Percentiles rank a stretch among this genome's conserved stretches.
Conservation (phyloP, 2,797 vertebrate species). For the Oreochromis mossambicus region DNA sequence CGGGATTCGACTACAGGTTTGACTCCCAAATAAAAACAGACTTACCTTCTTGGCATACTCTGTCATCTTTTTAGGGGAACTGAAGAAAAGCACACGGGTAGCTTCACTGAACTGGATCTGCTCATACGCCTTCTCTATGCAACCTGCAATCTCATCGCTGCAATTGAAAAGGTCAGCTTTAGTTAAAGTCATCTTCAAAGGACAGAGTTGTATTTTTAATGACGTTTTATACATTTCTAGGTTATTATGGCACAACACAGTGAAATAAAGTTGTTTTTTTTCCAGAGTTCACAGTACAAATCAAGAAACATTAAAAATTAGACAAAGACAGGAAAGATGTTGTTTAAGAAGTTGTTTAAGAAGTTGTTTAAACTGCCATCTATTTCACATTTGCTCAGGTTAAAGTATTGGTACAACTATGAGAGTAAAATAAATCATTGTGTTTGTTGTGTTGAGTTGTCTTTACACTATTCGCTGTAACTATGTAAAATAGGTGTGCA, state of each 20-base stretch:
- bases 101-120: slow-evolving; percentile 91
- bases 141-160: slow-evolving; percentile 93
- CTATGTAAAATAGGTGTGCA: not conserved
- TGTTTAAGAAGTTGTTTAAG: not conserved
- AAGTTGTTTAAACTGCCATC: not conserved
- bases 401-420: not conserved
- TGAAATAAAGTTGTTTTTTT: accelerated
- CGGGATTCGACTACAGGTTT: not conserved
- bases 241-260: not conserved
- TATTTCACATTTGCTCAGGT: not conserved
- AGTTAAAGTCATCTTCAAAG: not conserved
- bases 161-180: slow-evolving; percentile 10
- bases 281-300: not conserved
- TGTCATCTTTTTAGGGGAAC: slow-evolving; percentile 89
- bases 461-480: not conserved
- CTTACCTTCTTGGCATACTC: slow-evolving; percentile 93
- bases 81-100: slow-evolving; percentile 90
- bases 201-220: not conserved
- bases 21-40: not conserved
- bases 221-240: not conserved
- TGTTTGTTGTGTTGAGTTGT: not conserved
- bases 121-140: slow-evolving; percentile 94
- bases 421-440: not conserved
- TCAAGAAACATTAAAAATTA: not conserved
- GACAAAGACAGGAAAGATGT: not conserved